phyloP scores from a whole-genome alignment of 2,888 invertebrate species.

The Buathra laborator region DNA sequence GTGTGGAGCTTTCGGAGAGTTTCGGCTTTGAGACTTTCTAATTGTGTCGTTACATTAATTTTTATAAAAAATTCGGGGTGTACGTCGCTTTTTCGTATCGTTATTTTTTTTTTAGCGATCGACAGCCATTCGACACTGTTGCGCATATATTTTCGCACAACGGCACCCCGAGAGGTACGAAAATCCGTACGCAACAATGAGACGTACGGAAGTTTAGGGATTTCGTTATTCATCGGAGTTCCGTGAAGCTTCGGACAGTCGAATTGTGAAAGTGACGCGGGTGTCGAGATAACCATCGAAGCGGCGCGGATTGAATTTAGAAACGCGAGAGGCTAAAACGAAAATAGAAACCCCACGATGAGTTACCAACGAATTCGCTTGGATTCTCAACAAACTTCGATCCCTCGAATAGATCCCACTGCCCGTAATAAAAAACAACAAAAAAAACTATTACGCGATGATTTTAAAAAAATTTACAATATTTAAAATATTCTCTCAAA shows the following conservation, averaged over 20 bases:
- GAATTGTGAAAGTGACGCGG: conserved; percentile 11
- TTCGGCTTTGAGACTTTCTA: background rate
- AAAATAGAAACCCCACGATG: conserved; percentile 57
- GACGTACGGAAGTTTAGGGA: background rate
- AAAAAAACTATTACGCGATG: background rate
- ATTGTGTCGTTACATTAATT: background rate
- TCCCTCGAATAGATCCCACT: background rate
- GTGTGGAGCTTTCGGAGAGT: background rate
- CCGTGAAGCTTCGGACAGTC: conserved; percentile 29
- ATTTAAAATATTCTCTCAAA: too few species aligned
- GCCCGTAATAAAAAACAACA: background rate
- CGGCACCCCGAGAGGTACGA: background rate
- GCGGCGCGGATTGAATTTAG: conserved; percentile 56
- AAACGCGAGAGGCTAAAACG: conserved; percentile 49
- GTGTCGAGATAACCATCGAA: conserved; percentile 45
- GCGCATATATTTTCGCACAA: background rate
- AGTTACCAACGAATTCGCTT: conserved; percentile 40
- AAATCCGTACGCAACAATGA: background rate
- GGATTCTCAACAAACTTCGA: conserved; percentile 29
- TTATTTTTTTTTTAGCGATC: conserved; percentile 1
- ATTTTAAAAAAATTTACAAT: too few species aligned
- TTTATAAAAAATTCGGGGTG: background rate
- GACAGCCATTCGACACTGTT: background rate
- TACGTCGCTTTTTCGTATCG: background rate
- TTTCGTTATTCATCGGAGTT: conserved; percentile 10